These are phyloP conservation scores for Notothenia rossii DNA, from an alignment of 2,113 vertebrate species.

Conservation along the genomic window DNA sequence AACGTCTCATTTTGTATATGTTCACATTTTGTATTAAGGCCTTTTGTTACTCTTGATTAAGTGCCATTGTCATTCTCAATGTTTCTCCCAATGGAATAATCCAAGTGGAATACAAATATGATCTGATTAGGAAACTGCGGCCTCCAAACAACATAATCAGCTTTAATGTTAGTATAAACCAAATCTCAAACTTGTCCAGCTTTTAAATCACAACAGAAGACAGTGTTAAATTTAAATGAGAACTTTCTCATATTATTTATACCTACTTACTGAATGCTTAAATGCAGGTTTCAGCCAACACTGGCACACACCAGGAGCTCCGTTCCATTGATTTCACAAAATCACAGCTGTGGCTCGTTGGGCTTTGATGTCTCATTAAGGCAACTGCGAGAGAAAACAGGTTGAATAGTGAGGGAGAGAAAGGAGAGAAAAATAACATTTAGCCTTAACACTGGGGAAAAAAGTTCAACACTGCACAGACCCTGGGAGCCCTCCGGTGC, in stretches of 20 bases:
- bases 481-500: conserved; percentile 72
- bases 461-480: conserved; percentile 81
- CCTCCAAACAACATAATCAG: background rate
- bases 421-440: conserved; percentile 77
- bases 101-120: background rate
- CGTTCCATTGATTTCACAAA: conserved; percentile 52
- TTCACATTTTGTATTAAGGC: background rate
- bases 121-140: background rate
- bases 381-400: conserved; percentile 57
- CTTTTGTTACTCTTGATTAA: conserved; percentile 9
- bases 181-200: background rate
- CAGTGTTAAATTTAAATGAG: background rate
- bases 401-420: conserved; percentile 53
- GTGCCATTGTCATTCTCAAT: background rate
- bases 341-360: conserved; percentile 58
- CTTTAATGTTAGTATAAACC: background rate
- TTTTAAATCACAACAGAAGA: conserved; percentile 17
- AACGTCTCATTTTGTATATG: conserved; percentile 35
- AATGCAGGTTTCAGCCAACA: conserved; percentile 29
- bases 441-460: conserved; percentile 67
- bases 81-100: background rate
- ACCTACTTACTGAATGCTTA: background rate
- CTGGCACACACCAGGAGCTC: conserved; percentile 34
- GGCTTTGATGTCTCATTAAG: conserved; percentile 79
- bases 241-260: background rate